Conservation (phyloP, 2,888 invertebrate genomes). For the Sinhomidia bicolor region DNA sequence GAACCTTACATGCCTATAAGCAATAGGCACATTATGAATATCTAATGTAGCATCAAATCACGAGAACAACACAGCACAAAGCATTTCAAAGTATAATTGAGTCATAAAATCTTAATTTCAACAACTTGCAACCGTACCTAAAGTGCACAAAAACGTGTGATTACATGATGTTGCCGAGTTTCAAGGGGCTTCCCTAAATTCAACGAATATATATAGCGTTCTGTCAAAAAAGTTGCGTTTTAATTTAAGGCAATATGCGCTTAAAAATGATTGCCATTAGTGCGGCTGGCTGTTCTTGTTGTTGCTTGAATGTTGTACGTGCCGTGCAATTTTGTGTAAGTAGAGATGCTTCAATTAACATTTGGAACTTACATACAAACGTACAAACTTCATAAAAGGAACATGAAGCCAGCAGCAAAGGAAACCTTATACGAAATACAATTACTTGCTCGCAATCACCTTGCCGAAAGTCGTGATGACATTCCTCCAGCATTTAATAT, state of each 20-base stretch:
- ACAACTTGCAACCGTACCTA: not conserved
- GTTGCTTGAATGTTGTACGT: too few species aligned
- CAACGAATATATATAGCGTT: not conserved
- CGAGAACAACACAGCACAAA: not conserved
- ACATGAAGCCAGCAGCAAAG: too few species aligned
- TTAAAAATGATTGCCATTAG: not conserved
- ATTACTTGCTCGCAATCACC: too few species aligned
- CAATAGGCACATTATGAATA: not conserved
- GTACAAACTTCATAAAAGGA: too few species aligned
- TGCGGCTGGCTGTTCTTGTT: not conserved
- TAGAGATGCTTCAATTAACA: too few species aligned
- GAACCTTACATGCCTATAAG: not conserved
- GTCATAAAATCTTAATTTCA: conserved; percentile 43
- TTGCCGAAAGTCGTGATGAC: too few species aligned
- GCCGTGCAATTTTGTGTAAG: too few species aligned
- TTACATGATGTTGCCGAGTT: not conserved
- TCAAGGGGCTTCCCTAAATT: not conserved
- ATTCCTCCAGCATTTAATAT: too few species aligned
- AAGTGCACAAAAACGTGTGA: not conserved
- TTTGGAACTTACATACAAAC: too few species aligned
- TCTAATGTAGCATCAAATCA: not conserved
- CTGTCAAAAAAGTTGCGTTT: too few species aligned
- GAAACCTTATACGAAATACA: too few species aligned
- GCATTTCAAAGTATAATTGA: conserved; percentile 17
- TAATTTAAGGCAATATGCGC: too few species aligned